Evolutionary conservation across 2,113 vertebrate genomes (phyloP).

Genomic region (Riparia riparia): DNA sequence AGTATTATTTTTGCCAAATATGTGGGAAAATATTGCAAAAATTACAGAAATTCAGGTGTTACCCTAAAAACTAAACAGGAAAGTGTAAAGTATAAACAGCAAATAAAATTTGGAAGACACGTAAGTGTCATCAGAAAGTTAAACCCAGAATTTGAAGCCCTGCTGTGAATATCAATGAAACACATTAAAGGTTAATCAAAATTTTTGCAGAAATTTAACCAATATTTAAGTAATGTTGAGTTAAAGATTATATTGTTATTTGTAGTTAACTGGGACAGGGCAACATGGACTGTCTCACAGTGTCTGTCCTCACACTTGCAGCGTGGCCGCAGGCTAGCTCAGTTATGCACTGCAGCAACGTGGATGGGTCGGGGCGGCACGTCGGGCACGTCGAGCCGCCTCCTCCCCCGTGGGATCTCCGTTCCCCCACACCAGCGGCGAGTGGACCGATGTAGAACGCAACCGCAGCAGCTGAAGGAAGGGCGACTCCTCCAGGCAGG

Average conservation of each 20-base stretch:
- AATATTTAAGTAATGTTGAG: background rate
- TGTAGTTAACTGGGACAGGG: background rate
- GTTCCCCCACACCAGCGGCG: too few relatives aligned
- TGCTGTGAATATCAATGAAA: background rate
- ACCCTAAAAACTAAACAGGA: background rate
- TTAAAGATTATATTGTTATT: background rate
- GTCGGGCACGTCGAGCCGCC: too few relatives aligned
- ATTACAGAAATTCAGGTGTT: background rate
- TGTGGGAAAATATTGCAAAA: background rate
- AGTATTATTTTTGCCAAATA: background rate
- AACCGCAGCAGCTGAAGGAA: too few relatives aligned
- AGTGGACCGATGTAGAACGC: too few relatives aligned
- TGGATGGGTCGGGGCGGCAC: too few relatives aligned
- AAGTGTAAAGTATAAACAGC: background rate
- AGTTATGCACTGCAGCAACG: too few relatives aligned
- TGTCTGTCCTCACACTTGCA: too few relatives aligned
- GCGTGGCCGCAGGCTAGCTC: too few relatives aligned
- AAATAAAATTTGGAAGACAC: background rate
- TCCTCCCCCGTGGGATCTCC: too few relatives aligned
- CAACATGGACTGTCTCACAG: background rate
- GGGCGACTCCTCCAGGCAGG: too few relatives aligned
- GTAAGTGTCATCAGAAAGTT: background rate
- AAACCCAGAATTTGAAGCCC: background rate
- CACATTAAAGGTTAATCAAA: background rate
- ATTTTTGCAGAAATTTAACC: background rate